Evolutionary conservation across 1,140 invertebrate genomes (phyloP).

Genomic region (Magallana gigas): DNA sequence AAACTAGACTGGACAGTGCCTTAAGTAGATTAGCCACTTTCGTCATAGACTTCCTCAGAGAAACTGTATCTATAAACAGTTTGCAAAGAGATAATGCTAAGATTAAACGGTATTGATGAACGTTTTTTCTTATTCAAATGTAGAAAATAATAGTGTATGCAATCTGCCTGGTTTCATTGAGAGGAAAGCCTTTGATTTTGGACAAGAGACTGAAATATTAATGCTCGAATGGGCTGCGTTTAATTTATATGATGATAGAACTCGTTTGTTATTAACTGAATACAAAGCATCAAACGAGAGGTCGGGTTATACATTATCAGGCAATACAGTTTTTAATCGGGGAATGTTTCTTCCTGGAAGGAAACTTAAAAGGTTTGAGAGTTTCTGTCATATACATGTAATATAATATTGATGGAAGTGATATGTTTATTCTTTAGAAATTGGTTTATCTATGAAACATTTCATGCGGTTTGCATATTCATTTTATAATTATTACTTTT

Average conservation of each 20-base stretch:
- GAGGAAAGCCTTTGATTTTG: neutral
- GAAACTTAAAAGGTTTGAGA: neutral
- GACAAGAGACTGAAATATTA: constrained; percentile 6
- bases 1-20: neutral
- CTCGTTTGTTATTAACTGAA: neutral
- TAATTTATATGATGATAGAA: neutral
- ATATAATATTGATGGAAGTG: neutral
- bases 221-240: neutral
- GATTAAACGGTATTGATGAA: neutral
- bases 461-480: too few relatives aligned
- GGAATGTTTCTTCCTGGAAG: neutral
- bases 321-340: neutral
- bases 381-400: neutral
- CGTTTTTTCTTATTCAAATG: neutral
- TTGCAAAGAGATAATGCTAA: neutral
- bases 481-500: too few relatives aligned
- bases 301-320: neutral
- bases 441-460: neutral
- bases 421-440: neutral
- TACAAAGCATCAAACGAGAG: neutral
- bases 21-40: neutral
- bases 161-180: constrained; percentile 7
- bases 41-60: neutral
- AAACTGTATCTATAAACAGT: neutral
- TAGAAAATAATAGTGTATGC: neutral